These are phyloP conservation scores for Cylloceria caligata DNA, from an alignment of 2,888 invertebrate species.

Conservation along the genomic window DNA sequence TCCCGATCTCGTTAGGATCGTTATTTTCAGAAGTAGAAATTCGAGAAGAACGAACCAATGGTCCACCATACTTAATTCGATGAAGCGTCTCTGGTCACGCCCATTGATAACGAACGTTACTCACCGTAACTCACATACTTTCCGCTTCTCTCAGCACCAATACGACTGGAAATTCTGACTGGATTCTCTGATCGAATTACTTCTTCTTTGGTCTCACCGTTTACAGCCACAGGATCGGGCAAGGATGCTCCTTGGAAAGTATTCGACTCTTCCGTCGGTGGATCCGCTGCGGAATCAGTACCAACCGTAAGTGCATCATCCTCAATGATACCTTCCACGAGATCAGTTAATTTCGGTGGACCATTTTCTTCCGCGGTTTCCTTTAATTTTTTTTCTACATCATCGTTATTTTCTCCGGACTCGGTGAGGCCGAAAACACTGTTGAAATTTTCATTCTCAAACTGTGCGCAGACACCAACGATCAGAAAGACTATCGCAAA, in stretches of 20 bases:
- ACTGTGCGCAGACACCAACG: conserved; percentile 45
- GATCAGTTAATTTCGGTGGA: conserved; percentile 72
- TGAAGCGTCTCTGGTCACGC: conserved; percentile 75
- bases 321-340: conserved; percentile 57
- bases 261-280: background rate
- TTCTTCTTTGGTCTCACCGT: conserved; percentile 33
- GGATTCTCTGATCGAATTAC: conserved; percentile 37
- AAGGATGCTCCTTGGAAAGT: background rate
- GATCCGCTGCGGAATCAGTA: conserved; percentile 1
- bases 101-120: conserved; percentile 80
- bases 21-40: background rate
- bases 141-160: conserved; percentile 70
- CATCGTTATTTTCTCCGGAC: conserved; percentile 40
- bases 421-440: conserved; percentile 73
- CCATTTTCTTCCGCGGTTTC: background rate
- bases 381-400: background rate
- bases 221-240: conserved; percentile 1
- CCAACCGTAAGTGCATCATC: background rate
- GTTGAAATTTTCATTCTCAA: conserved; percentile 73
- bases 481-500: conserved; percentile 23
- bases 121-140: conserved; percentile 82
- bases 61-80: conserved; percentile 21
- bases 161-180: conserved; percentile 65
- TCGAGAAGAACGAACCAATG: background rate
- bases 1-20: too few species aligned